A percentile compares a stretch with the other conserved stretches of the same genome.
Evolutionary conservation across 2,113 vertebrate species (phyloP).

Genomic region (Actenoides lindsayi): DNA sequence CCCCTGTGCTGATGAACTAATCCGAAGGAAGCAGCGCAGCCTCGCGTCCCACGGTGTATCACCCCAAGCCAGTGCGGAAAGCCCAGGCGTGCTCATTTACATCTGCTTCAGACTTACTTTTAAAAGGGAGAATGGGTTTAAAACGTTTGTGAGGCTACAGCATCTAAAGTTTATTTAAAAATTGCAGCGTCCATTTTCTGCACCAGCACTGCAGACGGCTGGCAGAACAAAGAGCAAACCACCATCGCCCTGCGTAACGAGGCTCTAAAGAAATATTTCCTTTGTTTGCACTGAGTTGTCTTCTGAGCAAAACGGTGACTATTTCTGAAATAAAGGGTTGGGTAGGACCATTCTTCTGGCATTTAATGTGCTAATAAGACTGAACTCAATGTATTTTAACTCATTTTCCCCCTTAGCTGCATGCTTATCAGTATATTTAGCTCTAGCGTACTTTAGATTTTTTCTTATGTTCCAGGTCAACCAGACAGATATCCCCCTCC

Average conservation of each 20-base stretch:
- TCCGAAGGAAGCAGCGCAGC: background rate
- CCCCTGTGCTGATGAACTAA: background rate
- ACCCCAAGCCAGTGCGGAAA: background rate
- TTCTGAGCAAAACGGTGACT: background rate
- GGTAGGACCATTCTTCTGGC: background rate
- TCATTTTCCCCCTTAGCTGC: background rate
- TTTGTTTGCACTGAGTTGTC: constrained; percentile 40
- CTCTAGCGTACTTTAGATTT: constrained; percentile 48
- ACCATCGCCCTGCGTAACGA: rapidly evolving
- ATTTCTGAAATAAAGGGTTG: constrained; percentile 48
- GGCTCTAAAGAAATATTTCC: constrained; percentile 21
- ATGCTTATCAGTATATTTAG: constrained; percentile 59
- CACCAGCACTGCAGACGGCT: background rate
- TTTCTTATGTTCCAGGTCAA: constrained; percentile 43
- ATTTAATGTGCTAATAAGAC: constrained; percentile 60
- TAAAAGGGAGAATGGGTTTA: background rate
- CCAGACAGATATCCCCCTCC: constrained; percentile 48
- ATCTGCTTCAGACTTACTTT: background rate
- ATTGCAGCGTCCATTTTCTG: background rate
- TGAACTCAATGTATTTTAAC: constrained; percentile 38
- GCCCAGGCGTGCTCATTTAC: background rate
- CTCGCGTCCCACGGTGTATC: background rate
- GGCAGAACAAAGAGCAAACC: constrained; percentile 46
- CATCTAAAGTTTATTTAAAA: background rate
- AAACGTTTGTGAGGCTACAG: background rate